Evolutionary conservation across 1,140 invertebrate species (phyloP), one percentile per base, ranked within the genome.

Genomic region (Philotrypesis tridentata): DNA sequence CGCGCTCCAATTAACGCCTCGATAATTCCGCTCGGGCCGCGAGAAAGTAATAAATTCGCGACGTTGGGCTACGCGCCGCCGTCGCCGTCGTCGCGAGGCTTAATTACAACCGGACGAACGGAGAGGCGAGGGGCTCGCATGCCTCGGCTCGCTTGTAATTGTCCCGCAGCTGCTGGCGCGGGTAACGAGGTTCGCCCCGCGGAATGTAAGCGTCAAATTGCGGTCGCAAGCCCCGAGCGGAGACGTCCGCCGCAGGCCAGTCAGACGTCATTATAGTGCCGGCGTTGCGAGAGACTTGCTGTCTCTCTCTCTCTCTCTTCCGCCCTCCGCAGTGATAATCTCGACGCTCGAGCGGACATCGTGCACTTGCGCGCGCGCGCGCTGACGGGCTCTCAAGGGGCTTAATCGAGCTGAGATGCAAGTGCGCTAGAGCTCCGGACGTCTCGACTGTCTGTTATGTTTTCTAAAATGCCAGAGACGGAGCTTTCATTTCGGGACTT

Each of bases 181-280:
- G 65, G 29, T 78, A 78, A 68, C 76, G 76, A 68, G 63, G 48
- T 55, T 55, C 48, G 48, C 21, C 48, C 21, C 74, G 4, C 37
- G 33, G 61, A 77, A 67, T 67, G 74, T 65, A 77, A 77, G n/a
- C 17, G 74, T 77, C 74, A 43, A 65, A 40, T 67, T 61, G 48
- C 48, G 72, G 72, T 61, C 74, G 74, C n/a, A 55, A 55, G 48
- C 40, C 74, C 74, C 40, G 17, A 43, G 33, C n/a, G 11, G 27
- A 31, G 73, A 37, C 73, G 14, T 75, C 55, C 55, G 73, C n/a
- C 60, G 74, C 31, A 76, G 74, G 31, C 8, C 48, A 55, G 48
- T 55, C 48, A 55, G 48, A 55, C 48, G 48, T 55, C 48, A 55
- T 55, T 55, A 55, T 55, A 55, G 17, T 65, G 12, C 31, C 23